These are phyloP conservation scores for Typhlichthys eigenmanni DNA, from an alignment of 2,797 vertebrate species.

Conservation along the genomic window DNA sequence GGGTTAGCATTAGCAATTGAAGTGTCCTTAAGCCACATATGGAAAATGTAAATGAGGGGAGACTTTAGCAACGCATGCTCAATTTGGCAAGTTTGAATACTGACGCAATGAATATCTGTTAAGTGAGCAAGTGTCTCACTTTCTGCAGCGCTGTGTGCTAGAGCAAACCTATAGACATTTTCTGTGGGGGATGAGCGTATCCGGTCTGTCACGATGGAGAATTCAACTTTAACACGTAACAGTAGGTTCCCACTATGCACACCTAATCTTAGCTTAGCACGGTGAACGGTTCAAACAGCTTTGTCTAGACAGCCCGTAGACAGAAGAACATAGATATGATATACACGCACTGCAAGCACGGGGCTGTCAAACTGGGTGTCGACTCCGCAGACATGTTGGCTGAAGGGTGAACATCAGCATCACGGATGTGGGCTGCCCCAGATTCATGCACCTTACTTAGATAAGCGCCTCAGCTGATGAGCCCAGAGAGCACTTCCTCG, in stretches of 20 bases:
- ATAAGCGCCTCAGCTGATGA: slow-evolving; percentile 45
- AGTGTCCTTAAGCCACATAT: no score
- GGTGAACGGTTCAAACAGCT: slow-evolving; percentile 3
- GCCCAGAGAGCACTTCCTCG: slow-evolving; percentile 29
- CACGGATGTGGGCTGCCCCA: slow-evolving; percentile 50
- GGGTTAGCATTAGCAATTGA: no score
- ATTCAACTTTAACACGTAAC: slow-evolving; percentile 6
- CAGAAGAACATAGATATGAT: not conserved
- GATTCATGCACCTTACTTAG: slow-evolving; percentile 45
- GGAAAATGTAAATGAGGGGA: no score
- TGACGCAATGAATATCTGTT: not conserved
- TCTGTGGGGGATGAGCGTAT: not conserved
- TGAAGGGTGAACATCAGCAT: slow-evolving; percentile 24
- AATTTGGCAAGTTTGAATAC: not conserved
- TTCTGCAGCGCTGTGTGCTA: no score
- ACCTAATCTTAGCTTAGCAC: not conserved
- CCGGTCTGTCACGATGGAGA: not conserved
- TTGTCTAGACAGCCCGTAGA: slow-evolving; percentile 3
- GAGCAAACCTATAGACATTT: not conserved
- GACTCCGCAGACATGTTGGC: slow-evolving; percentile 6
- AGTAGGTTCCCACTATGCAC: slow-evolving; percentile 6
- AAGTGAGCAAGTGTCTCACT: no score
- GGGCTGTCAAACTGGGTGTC: slow-evolving; percentile 11
- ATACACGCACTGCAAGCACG: not conserved
- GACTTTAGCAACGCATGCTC: not conserved